These are phyloP conservation scores for Nycteola revayana DNA, from an alignment of 2,888 invertebrate genomes.

Conservation along the genomic window DNA sequence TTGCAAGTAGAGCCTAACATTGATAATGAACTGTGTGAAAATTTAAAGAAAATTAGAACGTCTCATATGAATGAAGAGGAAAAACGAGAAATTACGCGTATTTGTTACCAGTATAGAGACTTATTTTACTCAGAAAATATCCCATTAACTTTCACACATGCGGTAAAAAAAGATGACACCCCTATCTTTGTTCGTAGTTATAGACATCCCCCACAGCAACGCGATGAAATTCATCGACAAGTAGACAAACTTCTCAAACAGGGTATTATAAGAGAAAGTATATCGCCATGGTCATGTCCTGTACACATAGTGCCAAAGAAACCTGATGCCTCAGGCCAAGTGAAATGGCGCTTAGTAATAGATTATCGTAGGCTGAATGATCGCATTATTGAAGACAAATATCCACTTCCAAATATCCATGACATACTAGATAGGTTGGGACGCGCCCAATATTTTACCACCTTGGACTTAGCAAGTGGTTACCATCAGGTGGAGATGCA, in stretches of 20 bases:
- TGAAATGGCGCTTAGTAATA: constrained; percentile 11
- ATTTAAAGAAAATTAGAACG: constrained; percentile 7
- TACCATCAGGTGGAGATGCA: constrained; percentile 26
- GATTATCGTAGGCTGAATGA: constrained; percentile 27
- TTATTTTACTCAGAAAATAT: constrained; percentile 38
- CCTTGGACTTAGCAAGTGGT: constrained; percentile 29
- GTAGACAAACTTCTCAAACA: constrained; percentile 6
- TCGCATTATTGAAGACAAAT: constrained; percentile 30
- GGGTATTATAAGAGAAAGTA: constrained; percentile 9
- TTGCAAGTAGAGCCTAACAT: neutral
- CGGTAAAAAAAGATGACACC: constrained; percentile 13
- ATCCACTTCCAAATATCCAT: constrained; percentile 29
- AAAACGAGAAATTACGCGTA: constrained; percentile 17
- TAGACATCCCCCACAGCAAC: constrained; percentile 16
- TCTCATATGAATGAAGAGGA: constrained; percentile 38
- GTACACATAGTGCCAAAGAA: constrained; percentile 10
- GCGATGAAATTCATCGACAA: constrained; percentile 11
- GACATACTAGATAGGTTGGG: constrained; percentile 30
- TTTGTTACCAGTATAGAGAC: constrained; percentile 33
- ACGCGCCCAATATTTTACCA: constrained; percentile 29
- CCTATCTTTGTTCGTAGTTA: constrained; percentile 24
- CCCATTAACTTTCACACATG: constrained; percentile 21
- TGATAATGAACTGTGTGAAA: neutral
- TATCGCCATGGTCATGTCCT: constrained; percentile 6
- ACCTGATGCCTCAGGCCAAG: constrained; percentile 6